A percentile compares a stretch with the other conserved stretches of the same genome.
These are phyloP conservation scores for Stegophylla sp. DNA, from an alignment of 2,888 invertebrate genomes.

Conservation along the genomic window DNA sequence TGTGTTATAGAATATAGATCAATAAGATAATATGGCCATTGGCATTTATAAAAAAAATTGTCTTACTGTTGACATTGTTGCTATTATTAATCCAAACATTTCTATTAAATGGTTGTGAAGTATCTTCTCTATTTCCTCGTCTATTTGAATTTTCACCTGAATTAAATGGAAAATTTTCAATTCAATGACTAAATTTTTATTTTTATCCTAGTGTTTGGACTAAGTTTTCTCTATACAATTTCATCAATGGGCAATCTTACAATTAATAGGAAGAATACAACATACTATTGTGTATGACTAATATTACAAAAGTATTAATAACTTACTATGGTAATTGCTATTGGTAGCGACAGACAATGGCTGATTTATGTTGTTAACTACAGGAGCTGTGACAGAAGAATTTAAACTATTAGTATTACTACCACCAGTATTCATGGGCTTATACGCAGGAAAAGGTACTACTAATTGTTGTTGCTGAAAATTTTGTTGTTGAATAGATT, in stretches of 20 bases:
- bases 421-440: constrained; percentile 20
- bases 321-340: constrained; percentile 46
- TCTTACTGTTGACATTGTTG: constrained; percentile 30
- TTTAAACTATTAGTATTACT: constrained; percentile 29
- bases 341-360: constrained; percentile 16
- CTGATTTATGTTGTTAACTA: constrained; percentile 42
- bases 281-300: background rate
- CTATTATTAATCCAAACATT: constrained; percentile 49
- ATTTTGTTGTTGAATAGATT: constrained; percentile 23
- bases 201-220: background rate
- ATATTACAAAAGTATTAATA: background rate
- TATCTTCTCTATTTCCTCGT: constrained; percentile 27
- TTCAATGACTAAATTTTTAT: too few relatives aligned
- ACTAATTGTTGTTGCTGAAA: constrained; percentile 40
- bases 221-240: background rate
- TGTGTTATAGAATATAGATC: background rate
- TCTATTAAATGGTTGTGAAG: background rate
- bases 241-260: background rate
- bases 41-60: background rate
- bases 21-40: too few relatives aligned
- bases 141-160: constrained; percentile 48
- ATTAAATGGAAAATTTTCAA: background rate
- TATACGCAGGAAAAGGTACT: constrained; percentile 36
- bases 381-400: background rate
- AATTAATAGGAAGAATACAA: background rate